Evolutionary conservation across 2,113 vertebrate genomes (phyloP).

Genomic region (Synchiropus splendidus): DNA sequence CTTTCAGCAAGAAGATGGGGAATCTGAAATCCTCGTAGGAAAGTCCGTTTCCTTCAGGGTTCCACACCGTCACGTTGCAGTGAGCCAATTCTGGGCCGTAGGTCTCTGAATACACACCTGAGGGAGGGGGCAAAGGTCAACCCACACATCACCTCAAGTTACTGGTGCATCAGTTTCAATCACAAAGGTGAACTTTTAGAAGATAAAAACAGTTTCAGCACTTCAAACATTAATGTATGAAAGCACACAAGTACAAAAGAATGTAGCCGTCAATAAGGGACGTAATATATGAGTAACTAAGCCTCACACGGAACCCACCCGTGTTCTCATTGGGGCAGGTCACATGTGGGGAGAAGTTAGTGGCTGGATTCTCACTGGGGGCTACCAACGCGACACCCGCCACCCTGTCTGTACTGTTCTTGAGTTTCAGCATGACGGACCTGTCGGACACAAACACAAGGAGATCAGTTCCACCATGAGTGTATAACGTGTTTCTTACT

Average conservation of each 20-base stretch:
- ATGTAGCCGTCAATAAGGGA: too few relatives aligned
- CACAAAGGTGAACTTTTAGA: too few relatives aligned
- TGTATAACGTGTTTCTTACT: too few relatives aligned
- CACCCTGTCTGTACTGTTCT: conserved; percentile 65
- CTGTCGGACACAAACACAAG: conserved; percentile 45
- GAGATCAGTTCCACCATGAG: too few relatives aligned
- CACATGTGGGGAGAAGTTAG: conserved; percentile 75
- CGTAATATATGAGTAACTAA: too few relatives aligned
- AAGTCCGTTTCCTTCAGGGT: conserved; percentile 71
- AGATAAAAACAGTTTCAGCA: too few relatives aligned
- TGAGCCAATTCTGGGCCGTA: conserved; percentile 73
- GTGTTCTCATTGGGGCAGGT: conserved; percentile 82
- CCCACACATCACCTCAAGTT: too few relatives aligned
- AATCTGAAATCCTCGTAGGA: conserved; percentile 86
- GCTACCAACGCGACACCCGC: conserved; percentile 79
- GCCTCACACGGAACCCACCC: conserved; percentile 37
- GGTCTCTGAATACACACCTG: conserved; percentile 75
- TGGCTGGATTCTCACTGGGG: conserved; percentile 51
- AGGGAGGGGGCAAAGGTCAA: too few relatives aligned
- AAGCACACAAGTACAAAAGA: too few relatives aligned
- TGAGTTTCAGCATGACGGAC: conserved; percentile 75
- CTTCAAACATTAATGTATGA: too few relatives aligned
- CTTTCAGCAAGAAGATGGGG: conserved; percentile 85
- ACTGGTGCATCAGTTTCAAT: too few relatives aligned
- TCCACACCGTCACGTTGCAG: conserved; percentile 75